Base-by-base conservation (phyloP, 1,140 invertebrate species). In the Ips typographus region DNA sequence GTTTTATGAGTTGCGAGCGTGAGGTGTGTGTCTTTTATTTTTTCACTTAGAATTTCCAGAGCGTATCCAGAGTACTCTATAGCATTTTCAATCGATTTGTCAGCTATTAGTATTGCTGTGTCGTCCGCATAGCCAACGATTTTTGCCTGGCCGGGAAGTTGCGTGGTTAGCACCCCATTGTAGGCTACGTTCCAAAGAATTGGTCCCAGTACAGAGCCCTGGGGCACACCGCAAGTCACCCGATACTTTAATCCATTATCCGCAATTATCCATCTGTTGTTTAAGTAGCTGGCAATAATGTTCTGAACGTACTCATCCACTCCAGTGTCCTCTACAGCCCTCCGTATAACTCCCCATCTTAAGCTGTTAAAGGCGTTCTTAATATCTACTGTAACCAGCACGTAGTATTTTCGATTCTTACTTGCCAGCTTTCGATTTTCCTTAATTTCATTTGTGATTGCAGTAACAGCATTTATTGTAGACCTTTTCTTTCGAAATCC, bases 291-390 rank as follows among this genome's bases (percentile, higher is more conserved):
- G 8, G 8, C 8, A 8, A 1, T 2, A 37, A 37, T 5, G 22
- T 22, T 22, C 22, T 22, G 22, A 22, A 5, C 37, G 6, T 1
- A 2, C 5, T 36, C 5, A 7, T 2, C 4, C 52, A 6, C 8
- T 37, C 8, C 2, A 36, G 8, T 47, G 3, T 36, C 37, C 37
- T n/a, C 47, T 58, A 1, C 2, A 57, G 40, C 4, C 40, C 40
- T 62, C 52, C 40, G 56, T 7, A 71, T 71, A 22, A 55, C 40
- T 4, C 8, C 4, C 65, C 70, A 71, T 3, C 42, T 56, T 2
- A 53, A 53, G 3, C 51, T 68, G 41, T 71, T 71, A 43, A 68
- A 72, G 7, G 70, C 72, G 52, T 68, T 71, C 40, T 61, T 47
- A 1, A 73, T 36, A 51, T 71, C 72, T 6, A 73, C 8, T 7